A percentile compares a stretch with the other conserved stretches of the same genome.
Evolutionary conservation across 2,797 vertebrate species (phyloP).

Genomic region (Eulemur mongoz): DNA sequence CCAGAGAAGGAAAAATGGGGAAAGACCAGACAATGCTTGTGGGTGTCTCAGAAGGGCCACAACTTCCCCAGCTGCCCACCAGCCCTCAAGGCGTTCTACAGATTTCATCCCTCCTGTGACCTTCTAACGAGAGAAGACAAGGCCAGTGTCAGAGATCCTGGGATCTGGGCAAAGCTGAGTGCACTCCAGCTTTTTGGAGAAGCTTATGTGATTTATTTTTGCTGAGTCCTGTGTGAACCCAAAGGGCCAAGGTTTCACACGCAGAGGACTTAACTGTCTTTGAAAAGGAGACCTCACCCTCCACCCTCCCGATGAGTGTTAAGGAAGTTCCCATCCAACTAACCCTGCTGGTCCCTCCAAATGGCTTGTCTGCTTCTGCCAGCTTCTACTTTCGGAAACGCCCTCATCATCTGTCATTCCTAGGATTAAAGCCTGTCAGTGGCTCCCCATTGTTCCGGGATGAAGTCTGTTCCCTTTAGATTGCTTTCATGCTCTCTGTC

Average conservation of each 20-base stretch:
- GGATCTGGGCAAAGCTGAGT: background rate
- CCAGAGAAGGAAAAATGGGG: background rate
- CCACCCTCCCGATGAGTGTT: rapidly evolving
- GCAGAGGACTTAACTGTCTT: no score
- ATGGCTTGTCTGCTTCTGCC: background rate
- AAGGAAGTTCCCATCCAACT: background rate
- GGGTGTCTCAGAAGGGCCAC: background rate
- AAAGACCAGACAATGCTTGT: no score
- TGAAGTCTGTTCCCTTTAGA: background rate
- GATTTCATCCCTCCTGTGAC: background rate
- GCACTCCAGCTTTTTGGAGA: no score
- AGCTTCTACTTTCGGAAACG: background rate
- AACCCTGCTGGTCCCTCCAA: background rate
- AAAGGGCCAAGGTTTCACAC: background rate
- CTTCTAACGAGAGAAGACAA: background rate
- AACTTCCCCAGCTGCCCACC: background rate
- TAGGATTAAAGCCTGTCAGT: background rate
- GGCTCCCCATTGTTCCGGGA: background rate
- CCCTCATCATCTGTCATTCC: background rate
- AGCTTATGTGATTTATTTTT: background rate
- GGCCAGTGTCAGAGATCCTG: background rate
- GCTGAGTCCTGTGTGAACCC: background rate
- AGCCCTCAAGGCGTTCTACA: background rate
- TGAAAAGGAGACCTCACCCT: background rate
- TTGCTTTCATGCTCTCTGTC: background rate